phyloP scores from a whole-genome alignment of 2,113 vertebrate species.

The Centrocercus urophasianus region DNA sequence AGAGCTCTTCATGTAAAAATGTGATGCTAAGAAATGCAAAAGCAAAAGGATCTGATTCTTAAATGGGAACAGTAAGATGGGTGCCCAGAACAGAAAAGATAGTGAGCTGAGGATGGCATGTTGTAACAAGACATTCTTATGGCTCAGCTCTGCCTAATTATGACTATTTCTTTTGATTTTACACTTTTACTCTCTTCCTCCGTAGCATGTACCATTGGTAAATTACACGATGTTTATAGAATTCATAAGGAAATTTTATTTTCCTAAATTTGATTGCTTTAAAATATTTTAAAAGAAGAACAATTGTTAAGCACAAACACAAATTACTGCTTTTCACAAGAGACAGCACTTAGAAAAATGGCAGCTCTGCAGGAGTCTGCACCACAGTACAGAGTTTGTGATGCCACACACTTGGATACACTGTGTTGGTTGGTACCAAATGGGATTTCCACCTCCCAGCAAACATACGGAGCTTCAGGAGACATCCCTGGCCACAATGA shows the following conservation, averaged over 20 bases:
- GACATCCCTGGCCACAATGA: neutral
- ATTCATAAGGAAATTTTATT: neutral
- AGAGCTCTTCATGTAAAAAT: neutral
- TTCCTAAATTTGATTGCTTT: neutral
- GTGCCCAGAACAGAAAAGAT: neutral
- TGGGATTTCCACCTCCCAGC: neutral
- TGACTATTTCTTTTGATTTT: neutral
- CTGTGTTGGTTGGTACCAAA: rapidly evolving
- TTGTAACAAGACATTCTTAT: neutral
- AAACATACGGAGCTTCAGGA: rapidly evolving
- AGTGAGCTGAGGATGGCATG: neutral
- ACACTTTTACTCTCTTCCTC: neutral
- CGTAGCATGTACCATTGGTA: neutral
- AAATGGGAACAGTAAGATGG: neutral
- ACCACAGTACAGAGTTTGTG: neutral
- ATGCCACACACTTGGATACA: no score
- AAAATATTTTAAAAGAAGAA: neutral
- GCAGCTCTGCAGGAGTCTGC: neutral
- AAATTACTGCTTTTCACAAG: neutral
- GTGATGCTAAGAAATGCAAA: neutral
- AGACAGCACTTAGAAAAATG: neutral
- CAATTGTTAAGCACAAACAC: neutral
- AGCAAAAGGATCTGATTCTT: neutral
- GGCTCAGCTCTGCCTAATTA: neutral
- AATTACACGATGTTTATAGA: neutral